Evolutionary conservation across 1,140 invertebrate genomes (phyloP).

Genomic region (Pseudomyrmex gracilis): DNA sequence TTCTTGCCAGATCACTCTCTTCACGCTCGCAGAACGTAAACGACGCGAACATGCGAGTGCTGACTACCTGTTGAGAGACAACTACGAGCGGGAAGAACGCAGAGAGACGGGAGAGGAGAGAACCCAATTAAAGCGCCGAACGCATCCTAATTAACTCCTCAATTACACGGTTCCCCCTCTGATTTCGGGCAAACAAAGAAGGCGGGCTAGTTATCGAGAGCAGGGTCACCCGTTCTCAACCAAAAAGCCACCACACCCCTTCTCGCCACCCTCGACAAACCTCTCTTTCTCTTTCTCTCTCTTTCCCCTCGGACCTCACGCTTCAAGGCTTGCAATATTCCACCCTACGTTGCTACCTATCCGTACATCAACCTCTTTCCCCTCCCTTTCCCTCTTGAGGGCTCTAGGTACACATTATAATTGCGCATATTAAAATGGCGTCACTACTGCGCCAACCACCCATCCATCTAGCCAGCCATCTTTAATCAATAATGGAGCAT

Average conservation of each 20-base stretch:
- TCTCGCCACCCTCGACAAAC: constrained; percentile 39
- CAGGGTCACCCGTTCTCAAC: constrained; percentile 52
- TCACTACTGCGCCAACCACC: constrained; percentile 71
- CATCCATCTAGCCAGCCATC: constrained; percentile 79
- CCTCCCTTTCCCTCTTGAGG: constrained; percentile 24
- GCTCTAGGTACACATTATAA: constrained; percentile 83
- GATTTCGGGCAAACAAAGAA: constrained; percentile 84
- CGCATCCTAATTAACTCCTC: constrained; percentile 84
- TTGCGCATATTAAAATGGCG: constrained; percentile 86
- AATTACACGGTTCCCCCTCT: constrained; percentile 81
- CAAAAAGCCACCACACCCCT: constrained; percentile 7
- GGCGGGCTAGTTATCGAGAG: constrained; percentile 57
- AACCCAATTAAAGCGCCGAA: constrained; percentile 82
- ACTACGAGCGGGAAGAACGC: constrained; percentile 28
- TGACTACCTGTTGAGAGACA: constrained; percentile 75
- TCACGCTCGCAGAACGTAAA: not conserved
- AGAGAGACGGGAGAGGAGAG: constrained; percentile 23
- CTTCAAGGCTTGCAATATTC: constrained; percentile 24
- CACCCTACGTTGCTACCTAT: constrained; percentile 26
- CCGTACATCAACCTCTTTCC: constrained; percentile 21
- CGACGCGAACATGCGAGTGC: constrained; percentile 7
- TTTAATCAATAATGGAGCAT: constrained; percentile 86
- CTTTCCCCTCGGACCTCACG: constrained; percentile 27
- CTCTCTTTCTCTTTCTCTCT: not conserved
- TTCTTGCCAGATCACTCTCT: not conserved